These are phyloP conservation scores for Mobula birostris DNA, from an alignment of 2,113 vertebrate genomes.

Conservation along the genomic window DNA sequence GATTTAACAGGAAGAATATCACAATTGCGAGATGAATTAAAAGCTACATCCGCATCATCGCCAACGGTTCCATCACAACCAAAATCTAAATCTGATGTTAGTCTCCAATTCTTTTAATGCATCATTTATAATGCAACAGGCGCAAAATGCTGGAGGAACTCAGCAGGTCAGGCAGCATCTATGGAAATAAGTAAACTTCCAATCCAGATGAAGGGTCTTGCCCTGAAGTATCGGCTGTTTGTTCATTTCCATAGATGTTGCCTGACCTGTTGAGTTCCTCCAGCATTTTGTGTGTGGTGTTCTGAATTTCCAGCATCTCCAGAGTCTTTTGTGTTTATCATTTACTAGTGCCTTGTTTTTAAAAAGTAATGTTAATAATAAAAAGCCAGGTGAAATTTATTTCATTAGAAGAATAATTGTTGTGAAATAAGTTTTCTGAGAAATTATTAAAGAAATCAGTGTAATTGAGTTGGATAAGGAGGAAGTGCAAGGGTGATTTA, in stretches of 20 bases:
- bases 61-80: conserved; percentile 64
- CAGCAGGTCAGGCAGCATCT: no score
- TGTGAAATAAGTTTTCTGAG: background rate
- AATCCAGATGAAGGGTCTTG: no score
- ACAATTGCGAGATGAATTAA: conserved; percentile 86
- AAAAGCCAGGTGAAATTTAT: background rate
- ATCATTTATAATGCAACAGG: background rate
- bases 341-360: background rate
- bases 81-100: conserved; percentile 86
- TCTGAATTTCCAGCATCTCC: no score
- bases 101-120: conserved; percentile 35
- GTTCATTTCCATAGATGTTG: no score
- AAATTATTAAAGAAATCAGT: background rate
- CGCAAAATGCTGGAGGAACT: no score
- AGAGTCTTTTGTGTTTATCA: no score
- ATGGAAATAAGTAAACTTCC: no score
- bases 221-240: no score
- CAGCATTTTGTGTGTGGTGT: no score
- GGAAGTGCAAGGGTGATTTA: no score
- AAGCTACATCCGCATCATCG: conserved; percentile 54
- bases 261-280: no score
- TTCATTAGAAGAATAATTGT: background rate
- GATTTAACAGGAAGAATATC: conserved; percentile 86
- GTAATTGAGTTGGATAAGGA: background rate
- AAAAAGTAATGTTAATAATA: background rate